These are phyloP conservation scores for Parotocinclus haroldoi DNA, from an alignment of 2,797 vertebrate species.

Conservation along the genomic window DNA sequence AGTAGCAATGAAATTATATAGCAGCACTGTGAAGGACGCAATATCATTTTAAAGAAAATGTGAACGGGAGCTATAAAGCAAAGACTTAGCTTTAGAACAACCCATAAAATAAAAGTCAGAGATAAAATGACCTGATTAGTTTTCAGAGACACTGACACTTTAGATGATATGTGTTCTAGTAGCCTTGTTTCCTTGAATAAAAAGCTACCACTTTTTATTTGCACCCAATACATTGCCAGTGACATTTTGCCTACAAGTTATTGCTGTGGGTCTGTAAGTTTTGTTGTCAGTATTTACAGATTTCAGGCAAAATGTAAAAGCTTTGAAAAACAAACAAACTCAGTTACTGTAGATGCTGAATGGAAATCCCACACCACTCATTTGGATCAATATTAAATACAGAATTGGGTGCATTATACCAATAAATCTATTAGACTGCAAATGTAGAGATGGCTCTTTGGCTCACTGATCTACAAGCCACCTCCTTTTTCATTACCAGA, in stretches of 20 bases:
- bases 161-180: neutral
- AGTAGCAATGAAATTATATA: conserved; percentile 44
- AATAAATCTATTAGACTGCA: conserved; percentile 49
- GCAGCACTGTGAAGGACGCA: conserved; percentile 30
- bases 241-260: conserved; percentile 10
- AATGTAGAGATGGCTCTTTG: conserved; percentile 47
- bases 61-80: conserved; percentile 32
- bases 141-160: neutral
- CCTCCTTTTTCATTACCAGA: conserved; percentile 56
- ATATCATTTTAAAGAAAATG: conserved; percentile 16
- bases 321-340: conserved; percentile 18
- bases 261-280: neutral
- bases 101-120: conserved; percentile 17
- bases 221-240: neutral
- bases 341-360: conserved; percentile 41
- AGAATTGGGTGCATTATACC: conserved; percentile 50
- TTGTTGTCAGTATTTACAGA: neutral
- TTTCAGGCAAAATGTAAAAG: conserved; percentile 8
- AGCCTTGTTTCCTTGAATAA: neutral
- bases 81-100: conserved; percentile 14
- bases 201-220: neutral
- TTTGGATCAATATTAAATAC: conserved; percentile 57
- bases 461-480: conserved; percentile 57
- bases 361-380: conserved; percentile 43
- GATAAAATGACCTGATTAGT: conserved; percentile 18